These are phyloP conservation scores for Monoplex corrugatus DNA, from an alignment of 2,888 invertebrate species.

Conservation along the genomic window DNA sequence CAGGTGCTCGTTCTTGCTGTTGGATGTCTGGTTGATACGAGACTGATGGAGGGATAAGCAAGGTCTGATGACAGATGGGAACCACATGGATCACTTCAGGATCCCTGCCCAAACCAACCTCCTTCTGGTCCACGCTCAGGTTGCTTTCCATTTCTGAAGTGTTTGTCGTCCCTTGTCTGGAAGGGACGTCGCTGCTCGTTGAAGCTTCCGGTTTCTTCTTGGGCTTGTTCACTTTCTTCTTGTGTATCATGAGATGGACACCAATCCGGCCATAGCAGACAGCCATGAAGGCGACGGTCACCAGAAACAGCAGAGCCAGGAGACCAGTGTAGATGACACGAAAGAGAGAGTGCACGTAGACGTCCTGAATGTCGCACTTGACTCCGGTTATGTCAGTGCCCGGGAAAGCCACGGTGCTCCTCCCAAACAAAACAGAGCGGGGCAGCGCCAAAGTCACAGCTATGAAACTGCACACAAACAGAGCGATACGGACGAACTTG, in stretches of 20 bases:
- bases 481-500: neutral
- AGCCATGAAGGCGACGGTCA: neutral
- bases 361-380: neutral
- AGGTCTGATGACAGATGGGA: too few relatives aligned
- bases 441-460: neutral
- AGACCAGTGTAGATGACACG: neutral
- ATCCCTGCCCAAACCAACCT: too few relatives aligned
- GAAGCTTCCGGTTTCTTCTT: neutral
- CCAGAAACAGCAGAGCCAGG: neutral
- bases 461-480: neutral
- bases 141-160: too few relatives aligned
- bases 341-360: neutral
- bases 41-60: too few relatives aligned
- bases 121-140: too few relatives aligned
- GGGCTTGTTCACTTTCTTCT: neutral
- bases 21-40: too few relatives aligned
- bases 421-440: neutral
- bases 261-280: constrained; percentile 2
- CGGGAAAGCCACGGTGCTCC: neutral
- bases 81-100: too few relatives aligned
- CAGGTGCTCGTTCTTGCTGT: too few relatives aligned
- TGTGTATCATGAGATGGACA: neutral
- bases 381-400: neutral
- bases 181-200: neutral
- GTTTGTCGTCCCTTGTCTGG: too few relatives aligned